Evolutionary conservation across 2,113 vertebrate genomes (phyloP), one percentile per base, ranked within the genome.

Genomic region (Thalassarche chlororhynchos): DNA sequence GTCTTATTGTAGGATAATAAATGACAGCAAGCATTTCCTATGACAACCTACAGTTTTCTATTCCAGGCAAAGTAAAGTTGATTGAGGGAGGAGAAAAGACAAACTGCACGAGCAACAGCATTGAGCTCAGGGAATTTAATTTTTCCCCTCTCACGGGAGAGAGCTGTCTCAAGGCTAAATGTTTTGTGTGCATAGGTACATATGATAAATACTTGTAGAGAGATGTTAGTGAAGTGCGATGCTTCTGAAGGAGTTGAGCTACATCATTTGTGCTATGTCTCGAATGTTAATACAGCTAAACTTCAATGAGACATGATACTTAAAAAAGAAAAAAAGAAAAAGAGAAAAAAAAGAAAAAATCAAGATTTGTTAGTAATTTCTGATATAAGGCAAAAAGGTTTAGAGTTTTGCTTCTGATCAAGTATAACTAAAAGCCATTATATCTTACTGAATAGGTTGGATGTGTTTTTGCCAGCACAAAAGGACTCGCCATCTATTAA

Each of bases 101-200:
- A 87, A 92, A 85, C 87, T 69, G 66, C 84, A 71, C 1, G 1
- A 86, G 69, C 52, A 80, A 58, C 52, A 61, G 52, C 8, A 0
- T 3, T 31, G 79, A 93, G 89, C 90, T 69, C 36, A 18, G 70
- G 52, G 82, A 91, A 91, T 90, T 92, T 31, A 58, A 79, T 83
- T 85, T 62, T 65, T 36, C 92, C 62, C 62, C 68, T 86, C 80
- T 77, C 89, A 80, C 52, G 36, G 83, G 71, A 86, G 66, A 94
- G 93, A 90, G 62, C 34, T 86, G 71, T 94, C 85, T 85, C 93
- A 93, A 91, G 70, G 87, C 93, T 89, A 38, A 86, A 90, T 31
- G 82, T 65, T 93, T 65, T 84, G 60, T 79, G 87, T 55, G 89
- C 72, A n/a, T 28, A 74, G 76, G 55, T 81, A 71, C 24, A 0